Evolutionary conservation across 92 coral and sea anemone genomes (phyloP).

Genomic region (Heliopora coerulea): DNA sequence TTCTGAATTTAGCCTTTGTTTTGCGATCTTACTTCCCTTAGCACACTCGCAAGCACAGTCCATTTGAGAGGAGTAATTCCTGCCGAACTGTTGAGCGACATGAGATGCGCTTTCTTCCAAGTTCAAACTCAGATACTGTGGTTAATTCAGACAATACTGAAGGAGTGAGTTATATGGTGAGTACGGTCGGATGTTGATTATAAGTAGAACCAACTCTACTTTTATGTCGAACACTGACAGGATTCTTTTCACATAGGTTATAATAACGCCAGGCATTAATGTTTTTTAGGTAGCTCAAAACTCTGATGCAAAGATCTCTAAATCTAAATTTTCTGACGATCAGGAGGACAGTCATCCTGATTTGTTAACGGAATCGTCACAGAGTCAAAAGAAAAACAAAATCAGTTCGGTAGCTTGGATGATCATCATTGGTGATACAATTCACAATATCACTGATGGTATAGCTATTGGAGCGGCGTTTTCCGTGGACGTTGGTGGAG

Average conservation of each 20-base stretch:
- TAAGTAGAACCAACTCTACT: no score
- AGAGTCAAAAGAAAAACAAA: constrained; percentile 27
- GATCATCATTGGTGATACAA: constrained; percentile 94
- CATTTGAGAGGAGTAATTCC: constrained; percentile 34
- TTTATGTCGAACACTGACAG: no score
- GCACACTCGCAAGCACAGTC: constrained; percentile 43
- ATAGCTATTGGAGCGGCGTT: constrained; percentile 98
- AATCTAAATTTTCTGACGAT: background rate
- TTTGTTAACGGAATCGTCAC: constrained; percentile 5
- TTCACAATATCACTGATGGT: constrained; percentile 95
- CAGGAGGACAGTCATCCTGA: constrained; percentile 19
- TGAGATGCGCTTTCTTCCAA: constrained; percentile 29
- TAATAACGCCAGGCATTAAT: no score
- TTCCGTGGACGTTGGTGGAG: constrained; percentile 72
- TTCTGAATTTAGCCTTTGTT: no score
- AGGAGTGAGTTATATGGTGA: constrained; percentile 27
- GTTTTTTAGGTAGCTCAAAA: background rate
- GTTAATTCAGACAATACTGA: constrained; percentile 6
- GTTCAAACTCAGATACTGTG: background rate
- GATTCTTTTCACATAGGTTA: no score
- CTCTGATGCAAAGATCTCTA: background rate
- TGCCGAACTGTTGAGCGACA: constrained; percentile 28
- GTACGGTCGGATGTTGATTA: background rate
- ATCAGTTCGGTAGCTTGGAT: constrained; percentile 78
- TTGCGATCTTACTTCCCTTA: no score